A percentile compares a stretch with the other conserved stretches of the same genome.
Conservation (phyloP, 2,797 vertebrate genomes). For the Tinamus major region DNA sequence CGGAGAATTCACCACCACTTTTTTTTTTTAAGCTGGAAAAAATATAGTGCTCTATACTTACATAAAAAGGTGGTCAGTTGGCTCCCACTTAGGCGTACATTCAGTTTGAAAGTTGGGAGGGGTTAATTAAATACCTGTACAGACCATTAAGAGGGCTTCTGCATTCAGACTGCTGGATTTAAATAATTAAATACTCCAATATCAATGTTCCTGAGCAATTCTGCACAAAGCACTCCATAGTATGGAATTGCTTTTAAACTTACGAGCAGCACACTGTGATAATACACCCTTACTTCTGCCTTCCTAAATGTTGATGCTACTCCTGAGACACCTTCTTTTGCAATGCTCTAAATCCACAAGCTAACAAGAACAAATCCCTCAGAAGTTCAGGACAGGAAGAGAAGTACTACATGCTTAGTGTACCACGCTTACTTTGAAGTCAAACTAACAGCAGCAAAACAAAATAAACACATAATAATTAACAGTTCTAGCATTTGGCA, state of each 20-base stretch:
- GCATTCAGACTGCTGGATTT: neutral
- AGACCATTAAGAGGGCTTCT: neutral
- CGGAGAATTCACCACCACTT: constrained; percentile 39
- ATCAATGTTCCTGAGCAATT: neutral
- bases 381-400: neutral
- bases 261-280: neutral
- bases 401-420: neutral
- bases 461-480: neutral
- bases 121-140: neutral
- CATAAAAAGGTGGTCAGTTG: constrained; percentile 1
- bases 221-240: neutral
- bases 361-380: neutral
- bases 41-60: constrained; percentile 36
- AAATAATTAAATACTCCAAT: neutral
- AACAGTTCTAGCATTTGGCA: neutral
- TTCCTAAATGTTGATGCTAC: neutral
- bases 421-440: neutral
- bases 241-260: neutral
- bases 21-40: constrained; percentile 34
- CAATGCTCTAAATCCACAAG: neutral
- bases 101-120: neutral
- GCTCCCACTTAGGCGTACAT: neutral
- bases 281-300: neutral
- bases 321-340: neutral
- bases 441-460: neutral